Evolutionary conservation across 2,797 vertebrate genomes (phyloP).

Genomic region (Pelobates cultripes): DNA sequence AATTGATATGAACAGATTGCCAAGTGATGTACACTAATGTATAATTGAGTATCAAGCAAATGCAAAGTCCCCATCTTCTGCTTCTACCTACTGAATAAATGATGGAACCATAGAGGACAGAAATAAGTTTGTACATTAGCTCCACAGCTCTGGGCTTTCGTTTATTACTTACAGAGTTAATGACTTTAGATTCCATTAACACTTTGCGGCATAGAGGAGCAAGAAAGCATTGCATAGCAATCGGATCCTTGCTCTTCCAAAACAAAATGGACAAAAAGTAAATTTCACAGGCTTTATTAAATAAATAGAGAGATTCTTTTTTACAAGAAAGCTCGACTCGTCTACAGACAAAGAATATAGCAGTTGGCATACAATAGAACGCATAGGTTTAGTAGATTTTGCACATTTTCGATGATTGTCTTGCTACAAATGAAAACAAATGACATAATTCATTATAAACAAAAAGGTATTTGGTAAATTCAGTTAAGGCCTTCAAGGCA

Average conservation of each 20-base stretch:
- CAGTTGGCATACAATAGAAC: too few relatives aligned
- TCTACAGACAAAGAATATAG: too few relatives aligned
- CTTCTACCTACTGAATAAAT: conserved; percentile 99
- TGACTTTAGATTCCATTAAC: conserved; percentile 83
- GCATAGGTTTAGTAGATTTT: too few relatives aligned
- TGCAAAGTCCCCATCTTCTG: conserved; percentile 97
- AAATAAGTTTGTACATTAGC: conserved; percentile 99
- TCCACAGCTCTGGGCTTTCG: conserved; percentile 85
- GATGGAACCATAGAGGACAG: conserved; percentile 99
- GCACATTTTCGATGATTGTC: background rate
- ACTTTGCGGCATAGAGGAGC: background rate
- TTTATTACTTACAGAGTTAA: conserved; percentile 83
- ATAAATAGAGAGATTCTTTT: too few relatives aligned
- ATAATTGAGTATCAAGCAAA: conserved; percentile 99
- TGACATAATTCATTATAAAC: conserved; percentile 72
- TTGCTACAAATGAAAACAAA: background rate
- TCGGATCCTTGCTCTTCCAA: background rate
- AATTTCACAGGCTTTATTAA: too few relatives aligned
- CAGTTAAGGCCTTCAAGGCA: conserved; percentile 1
- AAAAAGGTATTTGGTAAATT: conserved; percentile 68
- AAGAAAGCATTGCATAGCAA: background rate
- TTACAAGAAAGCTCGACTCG: too few relatives aligned
- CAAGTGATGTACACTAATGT: conserved; percentile 98
- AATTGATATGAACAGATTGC: conserved; percentile 99
- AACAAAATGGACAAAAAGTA: too few relatives aligned